Conservation (phyloP, 2,888 invertebrate species). For the Boloria selene region DNA sequence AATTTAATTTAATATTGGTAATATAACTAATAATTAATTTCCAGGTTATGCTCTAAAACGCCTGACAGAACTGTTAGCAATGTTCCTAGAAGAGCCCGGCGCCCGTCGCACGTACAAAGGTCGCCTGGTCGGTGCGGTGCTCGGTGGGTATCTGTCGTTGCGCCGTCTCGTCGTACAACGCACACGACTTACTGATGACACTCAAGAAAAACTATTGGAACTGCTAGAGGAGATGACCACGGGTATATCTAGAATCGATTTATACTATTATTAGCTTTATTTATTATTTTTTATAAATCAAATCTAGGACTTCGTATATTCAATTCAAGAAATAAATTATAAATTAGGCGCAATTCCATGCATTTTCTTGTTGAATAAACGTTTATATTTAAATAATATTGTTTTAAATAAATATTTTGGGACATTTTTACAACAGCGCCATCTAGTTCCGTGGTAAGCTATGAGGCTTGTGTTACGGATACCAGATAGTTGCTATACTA, state of each 20-base stretch:
- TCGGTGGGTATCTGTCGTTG: constrained; percentile 96
- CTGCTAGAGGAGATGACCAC: constrained; percentile 97
- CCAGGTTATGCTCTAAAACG: constrained; percentile 94
- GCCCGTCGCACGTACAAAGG: constrained; percentile 96
- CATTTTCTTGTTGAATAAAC: background rate
- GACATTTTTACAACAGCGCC: too few species aligned
- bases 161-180: constrained; percentile 95
- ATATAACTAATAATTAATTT: background rate
- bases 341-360: background rate
- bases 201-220: constrained; percentile 96
- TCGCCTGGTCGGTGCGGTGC: constrained; percentile 92
- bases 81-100: constrained; percentile 93
- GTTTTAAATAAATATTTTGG: too few species aligned
- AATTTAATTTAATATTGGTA: background rate
- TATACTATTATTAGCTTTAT: too few species aligned
- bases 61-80: constrained; percentile 92
- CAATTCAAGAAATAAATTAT: too few species aligned
- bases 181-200: constrained; percentile 97
- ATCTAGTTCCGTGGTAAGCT: too few species aligned
- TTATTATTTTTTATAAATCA: too few species aligned
- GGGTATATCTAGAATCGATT: constrained; percentile 68
- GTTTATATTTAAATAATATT: too few species aligned
- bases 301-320: too few species aligned
- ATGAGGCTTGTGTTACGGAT: too few species aligned
- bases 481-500: too few species aligned